Base-by-base conservation (phyloP, 2,888 invertebrate species). In the Ecdyonurus torrentis region DNA sequence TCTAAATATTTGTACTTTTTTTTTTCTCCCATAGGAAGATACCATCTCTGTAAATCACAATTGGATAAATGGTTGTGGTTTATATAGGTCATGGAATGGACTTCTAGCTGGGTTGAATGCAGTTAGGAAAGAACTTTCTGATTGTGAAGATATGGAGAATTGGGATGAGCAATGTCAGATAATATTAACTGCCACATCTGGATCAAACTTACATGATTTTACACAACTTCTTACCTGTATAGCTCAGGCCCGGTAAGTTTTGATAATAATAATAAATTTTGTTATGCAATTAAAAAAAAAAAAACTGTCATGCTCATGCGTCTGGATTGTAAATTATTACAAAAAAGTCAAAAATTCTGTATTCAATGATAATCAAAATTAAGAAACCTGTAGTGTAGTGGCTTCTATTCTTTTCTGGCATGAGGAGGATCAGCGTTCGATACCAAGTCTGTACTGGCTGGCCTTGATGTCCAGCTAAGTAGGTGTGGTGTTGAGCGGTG, bases 41-140 rank as follows among this genome's bases (percentile, higher is more conserved):
- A 93, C 96, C 25, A 89, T 98, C 70, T 98, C 98, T 0, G 83
- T 99, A 59, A 99, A 99, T 75, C 98, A 98, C 74, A 99, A 99
- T 74, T 97, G 96, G 91, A 82, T 96, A 64, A 98, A 98, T 78
- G 91, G 86, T 0, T 89, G 90, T 70, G 97, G 96, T 72, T 78
- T 95, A 66, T 73, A 79, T 64, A 74, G 76, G 58, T 83, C 91
- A 69, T 93, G 89, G 88, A 69, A 75, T 1, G 82, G 85, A 59
- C 74, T 97, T 59, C 77, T 79, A 66, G 74, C 75, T 25, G 83
- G 82, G 70, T 77, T 92, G 64, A 62, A 71, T 50, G 81, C 81
- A 62, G 90, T 94, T 2, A 81, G 87, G 75, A 77, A 79, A 66
- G 92, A 94, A 78, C 89, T 96, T 64, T 75, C 78, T 24, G 91